Percentiles rank a stretch among this genome's conserved stretches.
These are phyloP conservation scores for Oscheius onirici DNA, from an alignment of 2,888 invertebrate genomes.

Conservation along the genomic window DNA sequence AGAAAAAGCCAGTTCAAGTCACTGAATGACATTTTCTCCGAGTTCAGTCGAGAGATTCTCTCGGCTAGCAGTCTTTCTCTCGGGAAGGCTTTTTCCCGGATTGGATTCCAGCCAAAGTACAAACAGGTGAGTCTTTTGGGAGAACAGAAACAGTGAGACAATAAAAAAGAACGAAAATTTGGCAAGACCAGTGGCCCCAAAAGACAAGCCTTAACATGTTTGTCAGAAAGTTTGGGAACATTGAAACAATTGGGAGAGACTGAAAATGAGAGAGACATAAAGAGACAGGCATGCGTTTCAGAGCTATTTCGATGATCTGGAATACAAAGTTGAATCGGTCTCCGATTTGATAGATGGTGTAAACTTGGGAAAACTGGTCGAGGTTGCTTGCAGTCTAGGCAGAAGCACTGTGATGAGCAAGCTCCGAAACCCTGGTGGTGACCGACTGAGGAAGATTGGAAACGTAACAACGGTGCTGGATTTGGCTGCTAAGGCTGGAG, in stretches of 20 bases:
- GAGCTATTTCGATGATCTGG: slow-evolving; percentile 47
- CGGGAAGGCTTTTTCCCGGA: slow-evolving; percentile 36
- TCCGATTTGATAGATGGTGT: slow-evolving; percentile 46
- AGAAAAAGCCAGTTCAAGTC: slow-evolving; percentile 37
- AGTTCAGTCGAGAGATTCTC: slow-evolving; percentile 40
- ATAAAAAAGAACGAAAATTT: no score
- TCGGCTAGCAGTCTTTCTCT: slow-evolving; percentile 39
- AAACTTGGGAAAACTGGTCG: slow-evolving; percentile 38
- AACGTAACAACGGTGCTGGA: slow-evolving; percentile 46
- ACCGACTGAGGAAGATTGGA: slow-evolving; percentile 49
- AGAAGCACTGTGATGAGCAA: slow-evolving; percentile 27
- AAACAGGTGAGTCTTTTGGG: slow-evolving; percentile 29
- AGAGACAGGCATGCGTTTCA: not conserved
- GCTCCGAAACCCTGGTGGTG: slow-evolving; percentile 46
- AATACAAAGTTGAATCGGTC: slow-evolving; percentile 41
- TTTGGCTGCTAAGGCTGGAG: slow-evolving; percentile 29
- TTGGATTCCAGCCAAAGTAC: slow-evolving; percentile 40
- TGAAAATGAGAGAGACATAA: not conserved
- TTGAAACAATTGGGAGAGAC: no score
- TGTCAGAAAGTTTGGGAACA: no score
- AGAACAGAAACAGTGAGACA: no score
- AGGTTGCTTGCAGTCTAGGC: slow-evolving; percentile 14
- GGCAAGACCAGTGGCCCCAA: no score
- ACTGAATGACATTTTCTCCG: slow-evolving; percentile 41
- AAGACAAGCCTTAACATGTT: no score